Conservation (phyloP, 2,113 vertebrate genomes). For the Pterocles gutturalis region DNA sequence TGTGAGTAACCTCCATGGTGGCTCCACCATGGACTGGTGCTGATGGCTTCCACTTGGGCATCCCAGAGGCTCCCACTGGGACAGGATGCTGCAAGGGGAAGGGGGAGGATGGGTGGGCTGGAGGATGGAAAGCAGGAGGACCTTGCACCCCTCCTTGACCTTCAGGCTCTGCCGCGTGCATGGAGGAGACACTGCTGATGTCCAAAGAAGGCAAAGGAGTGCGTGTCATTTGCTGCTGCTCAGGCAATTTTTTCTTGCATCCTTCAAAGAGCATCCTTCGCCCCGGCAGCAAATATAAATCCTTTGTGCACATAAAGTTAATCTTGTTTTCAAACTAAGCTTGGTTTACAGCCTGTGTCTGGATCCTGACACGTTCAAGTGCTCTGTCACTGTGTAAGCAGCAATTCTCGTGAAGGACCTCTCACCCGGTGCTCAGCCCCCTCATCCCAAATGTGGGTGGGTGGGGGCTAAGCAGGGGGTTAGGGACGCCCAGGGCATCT, state of each 20-base stretch:
- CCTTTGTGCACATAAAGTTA: not conserved
- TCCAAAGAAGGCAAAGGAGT: not conserved
- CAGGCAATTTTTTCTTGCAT: not conserved
- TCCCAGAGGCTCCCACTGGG: accelerated
- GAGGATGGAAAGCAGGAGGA: not conserved
- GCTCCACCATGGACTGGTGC: accelerated
- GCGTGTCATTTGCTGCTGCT: accelerated
- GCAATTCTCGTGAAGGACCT: not conserved
- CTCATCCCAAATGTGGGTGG: not conserved
- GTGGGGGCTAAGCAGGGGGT: not conserved
- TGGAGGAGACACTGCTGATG: not conserved
- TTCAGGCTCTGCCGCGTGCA: not conserved
- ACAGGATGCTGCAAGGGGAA: not conserved
- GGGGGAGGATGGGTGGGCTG: not conserved
- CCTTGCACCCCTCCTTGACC: not conserved
- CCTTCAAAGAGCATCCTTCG: not conserved
- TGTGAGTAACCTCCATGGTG: accelerated
- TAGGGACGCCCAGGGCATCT: not conserved
- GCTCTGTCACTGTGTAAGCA: not conserved
- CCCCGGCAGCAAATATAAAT: not conserved
- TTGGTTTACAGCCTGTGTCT: not conserved
- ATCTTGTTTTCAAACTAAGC: not conserved
- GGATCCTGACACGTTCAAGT: not conserved
- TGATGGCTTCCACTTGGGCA: not conserved
- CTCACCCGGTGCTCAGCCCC: not conserved